phyloP scores from a whole-genome alignment of 2,113 vertebrate species.

The Phocoena phocoena region DNA sequence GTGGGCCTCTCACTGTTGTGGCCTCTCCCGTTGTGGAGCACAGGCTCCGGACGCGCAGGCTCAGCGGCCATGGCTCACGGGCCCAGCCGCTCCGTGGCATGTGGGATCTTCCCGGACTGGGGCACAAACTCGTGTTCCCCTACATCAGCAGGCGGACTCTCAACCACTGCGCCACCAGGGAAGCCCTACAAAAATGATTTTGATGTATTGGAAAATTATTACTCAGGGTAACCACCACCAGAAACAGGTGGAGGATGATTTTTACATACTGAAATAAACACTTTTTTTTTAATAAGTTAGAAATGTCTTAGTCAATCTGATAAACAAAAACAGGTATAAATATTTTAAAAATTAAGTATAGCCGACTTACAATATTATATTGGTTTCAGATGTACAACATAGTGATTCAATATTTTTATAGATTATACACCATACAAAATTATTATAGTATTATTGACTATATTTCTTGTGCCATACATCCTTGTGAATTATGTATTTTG shows the following conservation, averaged over 20 bases:
- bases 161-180: too few relatives aligned
- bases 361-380: neutral
- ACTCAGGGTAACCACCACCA: neutral
- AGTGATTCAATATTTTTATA: neutral
- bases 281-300: neutral
- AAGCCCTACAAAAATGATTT: neutral
- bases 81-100: too few relatives aligned
- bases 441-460: neutral
- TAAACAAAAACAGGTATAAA: neutral
- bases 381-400: neutral
- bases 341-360: slow-evolving; percentile 3
- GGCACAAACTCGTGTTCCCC: too few relatives aligned
- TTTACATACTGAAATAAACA: neutral
- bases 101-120: too few relatives aligned
- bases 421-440: neutral
- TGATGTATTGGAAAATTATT: neutral
- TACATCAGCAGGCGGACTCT: too few relatives aligned
- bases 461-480: neutral
- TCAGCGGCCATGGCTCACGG: too few relatives aligned
- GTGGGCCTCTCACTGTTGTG: too few relatives aligned
- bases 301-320: neutral
- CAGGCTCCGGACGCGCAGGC: too few relatives aligned
- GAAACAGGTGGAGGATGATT: neutral
- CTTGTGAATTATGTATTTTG: neutral
- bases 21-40: too few relatives aligned